Evolutionary conservation across 2,888 invertebrate genomes (phyloP), one percentile per base, ranked within the genome.

Genomic region (Reticulitermes lucifugus): DNA sequence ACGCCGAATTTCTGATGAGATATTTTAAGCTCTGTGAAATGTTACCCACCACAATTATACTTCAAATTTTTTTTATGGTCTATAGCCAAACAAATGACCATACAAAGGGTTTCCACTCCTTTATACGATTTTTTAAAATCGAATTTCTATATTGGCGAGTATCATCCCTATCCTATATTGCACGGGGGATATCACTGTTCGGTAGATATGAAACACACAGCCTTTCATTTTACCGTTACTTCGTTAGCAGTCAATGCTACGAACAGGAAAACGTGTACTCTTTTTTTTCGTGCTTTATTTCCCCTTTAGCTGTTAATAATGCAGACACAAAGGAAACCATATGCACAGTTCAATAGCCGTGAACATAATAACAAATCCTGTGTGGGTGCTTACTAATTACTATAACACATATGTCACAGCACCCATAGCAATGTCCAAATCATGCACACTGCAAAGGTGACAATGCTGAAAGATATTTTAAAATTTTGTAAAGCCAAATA

Each of bases 221-320:
- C 29, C 25, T 41, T 73, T n/a, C 25, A 65, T 65, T 65, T 65
- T n/a, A 25, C 65, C 25, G 65, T 65, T 65, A 65, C n/a, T 65
- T 65, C 4, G 65, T 65, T 41, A 73, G 73, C 14, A 41, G 73
- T 21, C 41, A 73, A 41, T 14, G 41, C 41, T 14, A 25, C 12
- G 73, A 41, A 14, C 41, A 73, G n/a, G 25, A 71, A 71, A 73
- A 41, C 7, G 35, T 35, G 35, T 4, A 1, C 22, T 41, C 73
- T 73, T 41, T 71, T 25, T 35, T 73, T 73, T 35, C 41, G 73
- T 12, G 5, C 73, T 21, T 41, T 10, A 73, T 73, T 41, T 73
- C 73, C 21, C 73, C 29, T 25, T 73, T 73, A 73, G 18, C 35
- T 73, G 73, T 41, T 73, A 73, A 73, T 73, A 73, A 41, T 29